These are phyloP conservation scores for Eospalax fontanierii DNA, from an alignment of 2,797 vertebrate species.

Conservation along the genomic window DNA sequence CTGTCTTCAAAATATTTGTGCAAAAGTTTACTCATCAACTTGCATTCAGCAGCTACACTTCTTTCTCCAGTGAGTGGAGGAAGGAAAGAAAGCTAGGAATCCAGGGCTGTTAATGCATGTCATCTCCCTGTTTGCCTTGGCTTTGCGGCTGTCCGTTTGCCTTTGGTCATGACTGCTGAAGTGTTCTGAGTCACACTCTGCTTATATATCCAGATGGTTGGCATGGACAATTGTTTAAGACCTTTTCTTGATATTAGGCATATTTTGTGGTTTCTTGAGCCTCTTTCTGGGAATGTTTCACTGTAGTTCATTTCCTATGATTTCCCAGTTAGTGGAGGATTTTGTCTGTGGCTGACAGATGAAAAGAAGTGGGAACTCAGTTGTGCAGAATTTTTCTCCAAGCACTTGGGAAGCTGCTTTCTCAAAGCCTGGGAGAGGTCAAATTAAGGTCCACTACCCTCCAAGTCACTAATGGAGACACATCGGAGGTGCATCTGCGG, in stretches of 20 bases:
- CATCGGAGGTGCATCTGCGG: neutral
- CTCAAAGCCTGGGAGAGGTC: neutral
- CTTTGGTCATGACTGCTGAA: neutral
- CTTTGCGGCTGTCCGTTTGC: neutral
- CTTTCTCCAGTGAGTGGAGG: neutral
- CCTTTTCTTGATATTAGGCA: neutral
- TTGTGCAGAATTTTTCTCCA: slow-evolving; percentile 22
- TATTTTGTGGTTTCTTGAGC: neutral
- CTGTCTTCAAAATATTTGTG: neutral
- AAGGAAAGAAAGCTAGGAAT: neutral
- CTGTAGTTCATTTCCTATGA: neutral
- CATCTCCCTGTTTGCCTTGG: neutral
- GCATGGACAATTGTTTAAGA: neutral
- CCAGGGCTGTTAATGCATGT: neutral
- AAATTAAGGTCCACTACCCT: neutral
- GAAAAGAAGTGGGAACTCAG: slow-evolving; percentile 8
- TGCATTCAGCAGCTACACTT: neutral
- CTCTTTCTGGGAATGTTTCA: slow-evolving; percentile 14
- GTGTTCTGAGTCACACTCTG: neutral
- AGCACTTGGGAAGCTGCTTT: slow-evolving; percentile 10
- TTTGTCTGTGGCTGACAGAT: neutral
- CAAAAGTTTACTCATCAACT: neutral
- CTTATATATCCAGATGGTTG: neutral
- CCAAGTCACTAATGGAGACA: neutral
- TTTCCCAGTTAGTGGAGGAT: neutral